Conservation (phyloP, 2,888 invertebrate species). For the Philonicus albiceps region DNA sequence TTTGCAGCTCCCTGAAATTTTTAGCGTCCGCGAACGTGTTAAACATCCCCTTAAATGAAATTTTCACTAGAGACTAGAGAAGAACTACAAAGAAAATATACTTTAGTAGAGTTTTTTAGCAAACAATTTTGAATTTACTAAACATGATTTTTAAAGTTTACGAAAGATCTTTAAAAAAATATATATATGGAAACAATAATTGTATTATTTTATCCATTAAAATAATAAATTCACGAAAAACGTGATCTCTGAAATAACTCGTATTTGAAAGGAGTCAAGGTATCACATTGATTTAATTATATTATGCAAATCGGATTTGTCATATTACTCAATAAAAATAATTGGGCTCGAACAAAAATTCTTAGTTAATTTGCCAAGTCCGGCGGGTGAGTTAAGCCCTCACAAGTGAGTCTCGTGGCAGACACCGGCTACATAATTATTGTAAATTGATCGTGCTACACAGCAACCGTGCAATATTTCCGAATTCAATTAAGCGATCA, state of each 20-base stretch:
- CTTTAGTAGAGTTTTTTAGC: no score
- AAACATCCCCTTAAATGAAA: no score
- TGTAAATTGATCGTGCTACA: constrained; percentile 31
- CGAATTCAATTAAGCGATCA: constrained; percentile 47
- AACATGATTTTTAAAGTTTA: no score
- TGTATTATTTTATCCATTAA: no score
- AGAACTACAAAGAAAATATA: no score
- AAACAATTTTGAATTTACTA: no score
- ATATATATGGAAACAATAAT: no score
- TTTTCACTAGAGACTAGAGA: no score
- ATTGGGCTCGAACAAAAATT: background rate
- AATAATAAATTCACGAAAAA: background rate
- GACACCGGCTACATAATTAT: constrained; percentile 33
- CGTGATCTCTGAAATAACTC: background rate
- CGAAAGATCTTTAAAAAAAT: no score
- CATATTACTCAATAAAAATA: background rate
- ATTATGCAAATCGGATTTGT: background rate
- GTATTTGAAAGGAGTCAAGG: background rate
- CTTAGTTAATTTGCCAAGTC: background rate
- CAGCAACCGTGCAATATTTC: constrained; percentile 39
- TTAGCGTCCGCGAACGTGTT: no score
- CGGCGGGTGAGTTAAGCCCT: background rate
- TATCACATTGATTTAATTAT: background rate
- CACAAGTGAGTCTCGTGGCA: constrained; percentile 11
- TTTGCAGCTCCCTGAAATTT: no score